phyloP scores from a whole-genome alignment of 2,797 vertebrate species.

The Macrochelys suwanniensis region DNA sequence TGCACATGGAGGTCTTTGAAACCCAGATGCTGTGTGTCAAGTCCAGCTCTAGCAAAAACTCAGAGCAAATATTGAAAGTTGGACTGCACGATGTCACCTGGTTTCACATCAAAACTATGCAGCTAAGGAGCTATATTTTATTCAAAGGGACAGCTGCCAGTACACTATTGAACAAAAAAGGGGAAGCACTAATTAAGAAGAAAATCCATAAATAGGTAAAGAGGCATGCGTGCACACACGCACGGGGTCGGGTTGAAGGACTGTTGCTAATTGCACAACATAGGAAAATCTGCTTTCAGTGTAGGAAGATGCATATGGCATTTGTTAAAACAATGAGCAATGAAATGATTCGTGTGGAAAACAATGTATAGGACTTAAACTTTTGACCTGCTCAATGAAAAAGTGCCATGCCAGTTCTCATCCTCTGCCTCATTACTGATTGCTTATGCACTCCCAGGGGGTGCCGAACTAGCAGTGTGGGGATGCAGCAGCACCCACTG shows the following conservation, averaged over 20 bases:
- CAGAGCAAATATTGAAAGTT: neutral
- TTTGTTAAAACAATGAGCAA: neutral
- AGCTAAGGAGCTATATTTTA: neutral
- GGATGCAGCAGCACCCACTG: too few relatives aligned
- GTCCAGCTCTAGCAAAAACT: neutral
- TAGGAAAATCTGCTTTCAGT: neutral
- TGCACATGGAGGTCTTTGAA: neutral
- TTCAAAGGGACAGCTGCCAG: neutral
- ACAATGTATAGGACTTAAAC: neutral
- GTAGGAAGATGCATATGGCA: neutral
- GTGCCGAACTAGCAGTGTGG: too few relatives aligned
- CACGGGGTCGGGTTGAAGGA: neutral
- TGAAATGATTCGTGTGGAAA: neutral
- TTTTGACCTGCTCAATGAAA: slow-evolving; percentile 5
- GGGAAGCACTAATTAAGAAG: neutral
- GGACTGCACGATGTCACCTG: neutral
- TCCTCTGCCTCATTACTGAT: neutral
- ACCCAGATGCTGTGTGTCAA: accelerated
- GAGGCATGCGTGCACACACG: neutral
- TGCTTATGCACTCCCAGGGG: neutral
- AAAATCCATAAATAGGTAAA: neutral
- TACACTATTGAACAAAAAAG: neutral
- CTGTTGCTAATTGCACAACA: neutral
- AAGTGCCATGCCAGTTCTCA: neutral
- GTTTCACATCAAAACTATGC: neutral